These are phyloP conservation scores for Drosophila fungiperda DNA, from an alignment of 2,888 invertebrate species.

Conservation along the genomic window DNA sequence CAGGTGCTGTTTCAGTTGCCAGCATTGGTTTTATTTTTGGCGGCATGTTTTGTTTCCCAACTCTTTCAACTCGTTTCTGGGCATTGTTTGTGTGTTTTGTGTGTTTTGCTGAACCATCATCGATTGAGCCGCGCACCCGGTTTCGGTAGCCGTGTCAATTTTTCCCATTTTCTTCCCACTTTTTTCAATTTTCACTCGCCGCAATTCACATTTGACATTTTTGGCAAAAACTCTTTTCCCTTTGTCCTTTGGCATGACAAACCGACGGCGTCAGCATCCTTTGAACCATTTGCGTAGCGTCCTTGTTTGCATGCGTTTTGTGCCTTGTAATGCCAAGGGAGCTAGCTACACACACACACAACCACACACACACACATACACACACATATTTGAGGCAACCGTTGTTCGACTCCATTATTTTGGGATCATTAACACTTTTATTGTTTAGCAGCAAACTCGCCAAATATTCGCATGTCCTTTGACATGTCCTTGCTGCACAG, in stretches of 20 bases:
- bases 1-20: conserved; percentile 39
- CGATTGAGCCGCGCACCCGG: conserved; percentile 12
- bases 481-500: conserved; percentile 26
- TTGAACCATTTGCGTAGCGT: conserved; percentile 63
- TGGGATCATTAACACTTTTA: conserved; percentile 79
- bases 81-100: conserved; percentile 54
- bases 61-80: conserved; percentile 66
- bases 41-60: conserved; percentile 44
- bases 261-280: conserved; percentile 60
- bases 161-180: conserved; percentile 33
- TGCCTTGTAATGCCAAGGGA: conserved; percentile 68
- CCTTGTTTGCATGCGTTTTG: conserved; percentile 60
- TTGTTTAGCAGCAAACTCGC: conserved; percentile 52
- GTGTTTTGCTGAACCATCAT: conserved; percentile 53
- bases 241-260: conserved; percentile 56
- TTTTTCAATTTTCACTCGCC: conserved; percentile 24
- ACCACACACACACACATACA: neutral
- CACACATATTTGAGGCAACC: neutral
- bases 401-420: conserved; percentile 62
- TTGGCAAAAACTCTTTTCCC: conserved; percentile 32
- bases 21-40: conserved; percentile 35
- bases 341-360: neutral
- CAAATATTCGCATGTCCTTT: conserved; percentile 42
- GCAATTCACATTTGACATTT: conserved; percentile 44
- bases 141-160: conserved; percentile 64